Conservation (phyloP, 2,113 vertebrate genomes). For the Proteles cristata region DNA sequence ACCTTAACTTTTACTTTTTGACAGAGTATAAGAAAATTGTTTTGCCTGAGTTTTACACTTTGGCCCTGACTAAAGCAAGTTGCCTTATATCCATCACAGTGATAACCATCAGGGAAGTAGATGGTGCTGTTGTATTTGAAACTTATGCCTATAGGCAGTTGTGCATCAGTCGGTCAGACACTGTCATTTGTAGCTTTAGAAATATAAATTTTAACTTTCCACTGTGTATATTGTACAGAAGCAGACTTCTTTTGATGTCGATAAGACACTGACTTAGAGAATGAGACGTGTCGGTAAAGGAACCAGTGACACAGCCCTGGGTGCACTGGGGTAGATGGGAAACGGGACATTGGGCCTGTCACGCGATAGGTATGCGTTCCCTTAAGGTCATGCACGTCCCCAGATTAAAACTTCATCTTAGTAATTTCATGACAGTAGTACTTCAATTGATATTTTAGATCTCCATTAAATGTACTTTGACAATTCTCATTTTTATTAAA, state of each 20-base stretch:
- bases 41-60: neutral
- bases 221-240: neutral
- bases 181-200: neutral
- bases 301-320: constrained; percentile 7
- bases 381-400: neutral
- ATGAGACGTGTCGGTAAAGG: neutral
- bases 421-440: neutral
- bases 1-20: neutral
- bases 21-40: neutral
- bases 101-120: neutral
- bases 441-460: neutral
- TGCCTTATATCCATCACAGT: neutral
- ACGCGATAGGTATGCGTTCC: neutral
- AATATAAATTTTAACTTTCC: neutral
- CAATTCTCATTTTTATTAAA: neutral
- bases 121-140: neutral
- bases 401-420: constrained; percentile 33
- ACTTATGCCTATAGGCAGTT: neutral
- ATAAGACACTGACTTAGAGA: neutral
- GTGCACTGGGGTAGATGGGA: neutral
- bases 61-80: neutral
- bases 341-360: neutral
- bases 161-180: neutral
- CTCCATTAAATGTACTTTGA: neutral
- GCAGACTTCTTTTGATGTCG: neutral